Percentiles rank a stretch among this genome's conserved stretches.
Conservation (phyloP, 2,797 vertebrate species). For the Takifugu rubripes region DNA sequence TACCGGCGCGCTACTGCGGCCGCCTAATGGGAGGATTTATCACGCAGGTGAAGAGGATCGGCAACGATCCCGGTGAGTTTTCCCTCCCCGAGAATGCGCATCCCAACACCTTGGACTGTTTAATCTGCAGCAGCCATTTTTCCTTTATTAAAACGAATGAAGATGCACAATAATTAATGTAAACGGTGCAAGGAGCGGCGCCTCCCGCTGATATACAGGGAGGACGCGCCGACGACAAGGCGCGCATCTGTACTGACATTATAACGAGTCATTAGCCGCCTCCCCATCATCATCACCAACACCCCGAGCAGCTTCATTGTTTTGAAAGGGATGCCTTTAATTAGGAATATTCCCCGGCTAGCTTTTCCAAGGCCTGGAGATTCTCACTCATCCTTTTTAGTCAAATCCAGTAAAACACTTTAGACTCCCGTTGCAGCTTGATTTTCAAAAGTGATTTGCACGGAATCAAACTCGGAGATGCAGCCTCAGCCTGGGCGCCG, state of each 20-base stretch:
- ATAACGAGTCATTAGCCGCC: constrained; percentile 45
- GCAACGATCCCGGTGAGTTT: constrained; percentile 53
- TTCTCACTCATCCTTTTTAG: constrained; percentile 53
- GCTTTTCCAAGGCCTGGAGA: constrained; percentile 31
- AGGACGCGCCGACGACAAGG: constrained; percentile 25
- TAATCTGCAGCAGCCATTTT: constrained; percentile 39
- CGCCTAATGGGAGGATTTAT: constrained; percentile 75
- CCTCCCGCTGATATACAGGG: constrained; percentile 32
- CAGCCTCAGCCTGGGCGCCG: constrained; percentile 1
- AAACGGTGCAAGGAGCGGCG: constrained; percentile 42
- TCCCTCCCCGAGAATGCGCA: constrained; percentile 26
- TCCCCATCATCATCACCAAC: constrained; percentile 14
- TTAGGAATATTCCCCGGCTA: constrained; percentile 38
- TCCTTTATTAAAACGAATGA: constrained; percentile 52
- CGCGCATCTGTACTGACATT: constrained; percentile 38
- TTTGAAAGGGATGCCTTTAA: constrained; percentile 23
- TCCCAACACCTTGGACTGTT: constrained; percentile 37
- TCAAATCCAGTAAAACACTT: constrained; percentile 50
- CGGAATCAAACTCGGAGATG: too few relatives aligned
- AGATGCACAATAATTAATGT: constrained; percentile 54
- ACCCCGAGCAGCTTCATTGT: constrained; percentile 32
- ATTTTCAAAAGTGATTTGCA: too few relatives aligned
- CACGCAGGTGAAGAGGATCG: constrained; percentile 44
- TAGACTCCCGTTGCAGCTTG: too few relatives aligned
- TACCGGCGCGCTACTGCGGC: constrained; percentile 64